phyloP scores from a whole-genome alignment of 2,888 invertebrate species.

The Agelastica alni region DNA sequence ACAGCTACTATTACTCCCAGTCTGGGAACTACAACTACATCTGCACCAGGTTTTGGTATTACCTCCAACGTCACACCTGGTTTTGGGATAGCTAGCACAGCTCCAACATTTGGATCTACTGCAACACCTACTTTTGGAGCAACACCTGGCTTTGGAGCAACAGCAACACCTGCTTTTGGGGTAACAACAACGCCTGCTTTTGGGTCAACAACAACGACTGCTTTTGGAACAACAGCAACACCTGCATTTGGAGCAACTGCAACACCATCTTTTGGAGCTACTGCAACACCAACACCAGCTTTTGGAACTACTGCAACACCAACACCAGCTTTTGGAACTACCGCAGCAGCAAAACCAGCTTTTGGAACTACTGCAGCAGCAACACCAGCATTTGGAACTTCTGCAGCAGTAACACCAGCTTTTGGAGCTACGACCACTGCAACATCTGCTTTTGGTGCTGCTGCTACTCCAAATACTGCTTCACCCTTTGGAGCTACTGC shows the following conservation, averaged over 20 bases:
- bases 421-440: conserved; percentile 20
- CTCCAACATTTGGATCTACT: conserved; percentile 8
- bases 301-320: background rate
- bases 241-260: conserved; percentile 13
- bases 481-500: conserved; percentile 19
- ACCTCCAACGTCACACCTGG: background rate
- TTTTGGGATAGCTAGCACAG: background rate
- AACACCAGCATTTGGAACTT: conserved; percentile 10
- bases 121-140: conserved; percentile 14
- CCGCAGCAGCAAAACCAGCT: background rate
- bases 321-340: conserved; percentile 6
- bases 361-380: conserved; percentile 2
- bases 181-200: conserved; percentile 18
- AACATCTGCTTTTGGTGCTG: conserved; percentile 11
- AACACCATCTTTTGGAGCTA: conserved; percentile 5
- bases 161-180: conserved; percentile 14
- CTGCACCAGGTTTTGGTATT: conserved; percentile 6
- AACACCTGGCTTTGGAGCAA: conserved; percentile 24
- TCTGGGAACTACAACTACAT: background rate
- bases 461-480: conserved; percentile 21
- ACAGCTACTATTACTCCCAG: background rate
- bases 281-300: conserved; percentile 8
- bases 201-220: conserved; percentile 20
- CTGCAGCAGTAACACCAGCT: conserved; percentile 15
- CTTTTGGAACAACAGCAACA: background rate